These are phyloP conservation scores for Chinchilla lanigera DNA, from an alignment of 2,113 vertebrate genomes.

Conservation along the genomic window DNA sequence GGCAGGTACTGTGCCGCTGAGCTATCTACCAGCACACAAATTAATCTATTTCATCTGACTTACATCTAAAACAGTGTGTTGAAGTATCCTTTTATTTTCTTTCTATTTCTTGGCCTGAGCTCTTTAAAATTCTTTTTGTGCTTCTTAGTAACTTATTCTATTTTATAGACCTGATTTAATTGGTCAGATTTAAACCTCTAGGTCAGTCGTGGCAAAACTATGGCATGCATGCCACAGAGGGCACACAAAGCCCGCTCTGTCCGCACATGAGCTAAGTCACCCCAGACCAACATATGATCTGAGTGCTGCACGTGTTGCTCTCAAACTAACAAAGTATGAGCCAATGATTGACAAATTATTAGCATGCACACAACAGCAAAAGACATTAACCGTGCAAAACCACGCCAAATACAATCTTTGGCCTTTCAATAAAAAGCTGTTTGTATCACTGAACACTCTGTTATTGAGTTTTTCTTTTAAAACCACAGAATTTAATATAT, in stretches of 20 bases:
- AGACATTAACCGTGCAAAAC: background rate
- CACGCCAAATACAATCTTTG: background rate
- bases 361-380: background rate
- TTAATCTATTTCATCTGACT: background rate
- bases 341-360: background rate
- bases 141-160: slow-evolving; percentile 3
- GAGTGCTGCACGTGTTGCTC: background rate
- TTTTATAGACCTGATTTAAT: background rate
- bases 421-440: background rate
- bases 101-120: background rate
- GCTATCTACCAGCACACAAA: background rate
- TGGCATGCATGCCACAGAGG: background rate
- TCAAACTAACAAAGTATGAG: background rate
- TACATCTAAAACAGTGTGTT: background rate
- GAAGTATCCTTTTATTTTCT: background rate
- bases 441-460: background rate
- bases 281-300: too few species aligned
- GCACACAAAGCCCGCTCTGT: too few species aligned
- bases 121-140: slow-evolving; percentile 4
- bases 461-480: background rate
- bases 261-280: background rate
- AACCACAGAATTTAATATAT: background rate
- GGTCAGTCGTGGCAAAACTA: background rate
- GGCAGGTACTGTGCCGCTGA: too few species aligned
- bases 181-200: slow-evolving; percentile 38